phyloP scores from a whole-genome alignment of 2,797 vertebrate genomes.

The Hydrophis major region DNA sequence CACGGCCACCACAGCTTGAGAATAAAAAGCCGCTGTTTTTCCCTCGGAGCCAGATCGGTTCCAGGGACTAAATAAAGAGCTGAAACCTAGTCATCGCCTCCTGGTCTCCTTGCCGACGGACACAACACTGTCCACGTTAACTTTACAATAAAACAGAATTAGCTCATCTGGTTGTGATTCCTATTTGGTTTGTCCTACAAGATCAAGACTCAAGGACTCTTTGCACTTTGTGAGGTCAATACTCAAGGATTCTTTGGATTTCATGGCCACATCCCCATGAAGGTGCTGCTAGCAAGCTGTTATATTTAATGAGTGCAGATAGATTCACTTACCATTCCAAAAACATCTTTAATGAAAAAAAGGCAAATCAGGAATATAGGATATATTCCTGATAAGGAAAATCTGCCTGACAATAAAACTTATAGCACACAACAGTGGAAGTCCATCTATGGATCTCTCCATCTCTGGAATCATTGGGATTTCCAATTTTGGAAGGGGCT shows the following conservation, averaged over 20 bases:
- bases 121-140: too few species aligned
- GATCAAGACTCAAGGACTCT: background rate
- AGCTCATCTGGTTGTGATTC: background rate
- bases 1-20: too few species aligned
- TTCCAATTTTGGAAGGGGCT: background rate
- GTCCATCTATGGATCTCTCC: background rate
- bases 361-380: background rate
- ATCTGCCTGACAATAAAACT: background rate
- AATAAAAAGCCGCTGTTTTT: too few species aligned
- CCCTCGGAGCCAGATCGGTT: too few species aligned
- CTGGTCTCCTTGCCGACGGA: too few species aligned
- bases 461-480: background rate
- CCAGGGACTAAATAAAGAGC: too few species aligned
- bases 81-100: too few species aligned
- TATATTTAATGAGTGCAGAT: background rate
- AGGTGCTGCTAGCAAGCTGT: background rate
- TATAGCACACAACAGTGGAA: background rate
- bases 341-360: background rate
- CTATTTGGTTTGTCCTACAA: background rate
- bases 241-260: background rate
- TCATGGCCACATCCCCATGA: background rate
- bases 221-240: background rate
- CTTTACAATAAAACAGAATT: background rate
- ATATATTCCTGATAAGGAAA: background rate
- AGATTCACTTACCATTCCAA: background rate